These are phyloP conservation scores for Acleris emargana DNA, from an alignment of 2,888 invertebrate species.

Conservation along the genomic window DNA sequence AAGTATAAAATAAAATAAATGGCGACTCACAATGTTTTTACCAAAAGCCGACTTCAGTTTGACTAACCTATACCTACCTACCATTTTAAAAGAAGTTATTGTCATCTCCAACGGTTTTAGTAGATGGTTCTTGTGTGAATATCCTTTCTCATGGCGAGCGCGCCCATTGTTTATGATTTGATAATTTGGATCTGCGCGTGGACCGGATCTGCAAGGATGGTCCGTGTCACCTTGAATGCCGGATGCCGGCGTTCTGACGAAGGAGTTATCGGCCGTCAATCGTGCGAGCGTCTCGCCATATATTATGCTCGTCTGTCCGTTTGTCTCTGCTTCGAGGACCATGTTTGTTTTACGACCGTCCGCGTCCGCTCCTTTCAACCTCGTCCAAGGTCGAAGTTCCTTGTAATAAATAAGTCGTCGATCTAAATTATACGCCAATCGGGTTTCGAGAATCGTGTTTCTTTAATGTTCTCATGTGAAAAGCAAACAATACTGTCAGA, in stretches of 20 bases:
- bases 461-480: constrained; percentile 39
- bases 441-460: constrained; percentile 24
- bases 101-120: constrained; percentile 2
- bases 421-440: constrained; percentile 49
- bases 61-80: too few relatives aligned
- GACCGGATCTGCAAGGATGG: constrained; percentile 78
- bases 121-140: constrained; percentile 37
- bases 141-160: constrained; percentile 39
- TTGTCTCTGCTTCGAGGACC: constrained; percentile 69
- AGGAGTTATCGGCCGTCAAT: constrained; percentile 80
- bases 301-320: constrained; percentile 71
- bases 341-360: constrained; percentile 78
- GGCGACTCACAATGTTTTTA: too few relatives aligned
- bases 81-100: too few relatives aligned
- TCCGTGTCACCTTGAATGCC: constrained; percentile 80
- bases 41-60: too few relatives aligned
- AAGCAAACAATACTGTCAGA: constrained; percentile 42
- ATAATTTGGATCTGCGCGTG: constrained; percentile 48
- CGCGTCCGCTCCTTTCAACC: constrained; percentile 74
- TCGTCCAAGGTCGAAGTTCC: constrained; percentile 71
- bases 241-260: constrained; percentile 73
- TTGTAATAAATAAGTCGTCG: constrained; percentile 53
- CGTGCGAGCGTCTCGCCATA: constrained; percentile 74
- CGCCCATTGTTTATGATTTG: constrained; percentile 45
- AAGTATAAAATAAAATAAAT: too few relatives aligned